Percentiles rank a stretch among this genome's conserved stretches.
These are phyloP conservation scores for Sylvilagus floridanus DNA, from an alignment of 2,797 vertebrate species.

Conservation along the genomic window DNA sequence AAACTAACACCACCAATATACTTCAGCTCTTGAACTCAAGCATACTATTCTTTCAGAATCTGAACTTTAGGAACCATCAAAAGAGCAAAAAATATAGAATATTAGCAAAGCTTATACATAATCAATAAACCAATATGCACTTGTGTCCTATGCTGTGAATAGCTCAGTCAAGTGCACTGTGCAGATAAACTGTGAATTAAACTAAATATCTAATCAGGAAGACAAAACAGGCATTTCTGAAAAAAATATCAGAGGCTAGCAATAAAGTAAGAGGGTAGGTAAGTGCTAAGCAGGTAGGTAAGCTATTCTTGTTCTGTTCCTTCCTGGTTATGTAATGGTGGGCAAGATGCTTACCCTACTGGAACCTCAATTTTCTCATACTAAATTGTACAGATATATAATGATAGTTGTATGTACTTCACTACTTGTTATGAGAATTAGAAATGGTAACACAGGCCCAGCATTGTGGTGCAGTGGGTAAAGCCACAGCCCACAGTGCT, in stretches of 20 bases:
- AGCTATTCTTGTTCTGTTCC: not conserved
- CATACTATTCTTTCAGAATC: not conserved
- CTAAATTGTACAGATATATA: not conserved
- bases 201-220: not conserved
- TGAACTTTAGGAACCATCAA: not conserved
- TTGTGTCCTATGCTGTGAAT: not conserved
- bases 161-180: not conserved
- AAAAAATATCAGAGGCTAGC: not conserved
- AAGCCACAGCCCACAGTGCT: too few relatives aligned
- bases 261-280: too few relatives aligned
- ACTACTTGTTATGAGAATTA: not conserved
- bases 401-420: not conserved
- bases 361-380: not conserved
- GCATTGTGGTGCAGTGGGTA: too few relatives aligned
- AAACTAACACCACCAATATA: not conserved
- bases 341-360: not conserved
- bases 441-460: not conserved
- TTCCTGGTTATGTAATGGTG: not conserved
- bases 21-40: not conserved
- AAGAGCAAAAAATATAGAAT: not conserved
- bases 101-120: slow-evolving; percentile 8
- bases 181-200: not conserved
- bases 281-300: too few relatives aligned
- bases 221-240: not conserved
- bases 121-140: not conserved